Evolutionary conservation across 2,797 vertebrate species (phyloP), one percentile per base, ranked within the genome.

Genomic region (Mionectes olivaceus): DNA sequence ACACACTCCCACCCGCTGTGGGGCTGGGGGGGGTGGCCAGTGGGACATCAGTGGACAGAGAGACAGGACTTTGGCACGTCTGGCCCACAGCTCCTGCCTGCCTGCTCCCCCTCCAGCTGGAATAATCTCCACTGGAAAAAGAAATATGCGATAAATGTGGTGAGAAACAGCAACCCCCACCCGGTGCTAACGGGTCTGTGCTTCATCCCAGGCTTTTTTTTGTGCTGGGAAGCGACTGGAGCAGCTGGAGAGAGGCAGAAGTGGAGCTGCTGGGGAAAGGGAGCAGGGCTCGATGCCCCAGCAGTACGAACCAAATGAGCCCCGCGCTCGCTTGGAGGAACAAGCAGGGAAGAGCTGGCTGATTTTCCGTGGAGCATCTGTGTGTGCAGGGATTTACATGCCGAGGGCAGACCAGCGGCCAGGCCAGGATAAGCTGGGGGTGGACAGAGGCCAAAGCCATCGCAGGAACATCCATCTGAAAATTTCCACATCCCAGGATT

Each of bases 291-390:
- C 0, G 1, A 46, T 3, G 32, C 13, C 35, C 13, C 32, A 4
- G 21, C 0, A 2, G 17, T 13, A 18, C 18, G 8, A 33, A n/a
- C 18, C n/a, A 8, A 22, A 5, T 0, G 3, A 22, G 12, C 19
- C 11, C 19, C 0, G 1, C 1, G 67, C 55, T 78, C 28, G 0
- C 50, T 9, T 1, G 23, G 18, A 64, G 47, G 61, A n/a, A n/a
- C 28, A 16, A 44, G 30, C 41, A 63, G 41, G 30, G 41, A 64
- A 64, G 63, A 33, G 16, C 23, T 32, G 9, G 25, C 10, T 3
- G 1, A 23, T 60, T 52, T 18, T 9, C 32, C 4, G 23, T 1
- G 41, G 43, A 71, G 37, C 50, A 10, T 28, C 84, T 59, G 80
- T 10, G 80, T 10, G 19, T 1, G 74, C 63, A 9, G 70, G 44